A percentile compares a stretch with the other conserved stretches of the same genome.
These are phyloP conservation scores for Plemyria rubiginata DNA, from an alignment of 2,888 invertebrate species.

Conservation along the genomic window DNA sequence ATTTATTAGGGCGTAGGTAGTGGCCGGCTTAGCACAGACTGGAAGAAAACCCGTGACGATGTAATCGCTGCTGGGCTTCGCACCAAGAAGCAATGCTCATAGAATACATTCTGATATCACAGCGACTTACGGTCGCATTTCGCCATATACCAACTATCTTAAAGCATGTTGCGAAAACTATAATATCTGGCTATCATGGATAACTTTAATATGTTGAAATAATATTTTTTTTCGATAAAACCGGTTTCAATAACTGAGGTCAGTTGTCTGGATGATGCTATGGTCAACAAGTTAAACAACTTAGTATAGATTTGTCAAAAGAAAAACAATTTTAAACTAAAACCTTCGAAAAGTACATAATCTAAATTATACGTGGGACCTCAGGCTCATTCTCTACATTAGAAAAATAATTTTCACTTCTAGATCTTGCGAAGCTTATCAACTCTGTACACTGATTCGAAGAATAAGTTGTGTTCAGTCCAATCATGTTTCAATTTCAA, in stretches of 20 bases:
- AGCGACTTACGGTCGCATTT: neutral
- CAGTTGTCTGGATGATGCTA: too few species aligned
- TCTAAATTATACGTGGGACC: neutral
- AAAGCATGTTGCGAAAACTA: neutral
- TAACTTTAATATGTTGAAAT: too few species aligned
- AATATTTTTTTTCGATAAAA: too few species aligned
- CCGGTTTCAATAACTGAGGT: too few species aligned
- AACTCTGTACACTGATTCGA: neutral
- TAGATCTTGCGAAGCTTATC: neutral
- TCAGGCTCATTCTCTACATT: neutral
- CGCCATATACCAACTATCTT: neutral
- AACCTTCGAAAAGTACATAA: neutral
- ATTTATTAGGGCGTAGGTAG: conserved; percentile 83
- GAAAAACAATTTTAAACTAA: too few species aligned
- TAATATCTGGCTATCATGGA: too few species aligned
- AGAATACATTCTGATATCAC: conserved; percentile 9
- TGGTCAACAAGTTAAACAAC: too few species aligned
- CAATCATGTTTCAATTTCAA: conserved; percentile 5
- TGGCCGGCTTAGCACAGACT: conserved; percentile 73
- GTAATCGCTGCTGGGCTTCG: conserved; percentile 32
- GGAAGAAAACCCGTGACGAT: conserved; percentile 44
- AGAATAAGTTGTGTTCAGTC: neutral
- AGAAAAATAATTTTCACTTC: neutral
- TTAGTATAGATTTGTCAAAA: too few species aligned
- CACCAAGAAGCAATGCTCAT: conserved; percentile 15